Percentiles rank a stretch among this genome's conserved stretches.
Conservation (phyloP, 2,888 invertebrate genomes). For the Augiades crinisus region DNA sequence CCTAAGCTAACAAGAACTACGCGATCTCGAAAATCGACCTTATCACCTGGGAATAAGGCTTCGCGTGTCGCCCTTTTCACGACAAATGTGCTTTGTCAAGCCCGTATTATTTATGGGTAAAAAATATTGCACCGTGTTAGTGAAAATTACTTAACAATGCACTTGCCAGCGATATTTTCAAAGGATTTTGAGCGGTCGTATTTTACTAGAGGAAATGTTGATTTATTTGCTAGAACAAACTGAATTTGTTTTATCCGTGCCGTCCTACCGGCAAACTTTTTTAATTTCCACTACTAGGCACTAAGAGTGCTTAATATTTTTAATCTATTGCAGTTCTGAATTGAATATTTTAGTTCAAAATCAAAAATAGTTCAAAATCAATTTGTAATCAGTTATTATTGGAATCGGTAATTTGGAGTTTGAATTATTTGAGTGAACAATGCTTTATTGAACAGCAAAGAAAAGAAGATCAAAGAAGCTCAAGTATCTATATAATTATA, state of each 20-base stretch:
- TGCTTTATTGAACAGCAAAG: too few relatives aligned
- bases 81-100: constrained; percentile 23
- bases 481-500: too few relatives aligned
- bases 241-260: too few relatives aligned
- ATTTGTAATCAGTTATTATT: too few relatives aligned
- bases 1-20: constrained; percentile 16
- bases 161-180: constrained; percentile 13
- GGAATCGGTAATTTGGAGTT: too few relatives aligned
- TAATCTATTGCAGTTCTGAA: too few relatives aligned
- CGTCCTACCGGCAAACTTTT: too few relatives aligned
- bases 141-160: constrained; percentile 25
- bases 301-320: neutral
- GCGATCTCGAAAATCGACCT: constrained; percentile 36
- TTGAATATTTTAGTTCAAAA: too few relatives aligned
- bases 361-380: too few relatives aligned
- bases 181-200: constrained; percentile 7
- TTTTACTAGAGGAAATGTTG: constrained; percentile 10
- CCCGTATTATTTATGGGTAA: constrained; percentile 21
- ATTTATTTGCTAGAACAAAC: constrained; percentile 7
- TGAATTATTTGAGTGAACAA: too few relatives aligned
- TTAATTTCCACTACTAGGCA: constrained; percentile 1
- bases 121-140: constrained; percentile 17
- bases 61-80: constrained; percentile 13
- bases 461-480: too few relatives aligned
- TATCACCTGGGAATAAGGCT: neutral